Base-by-base conservation (phyloP, 2,113 vertebrate genomes). In the Promerops cafer region DNA sequence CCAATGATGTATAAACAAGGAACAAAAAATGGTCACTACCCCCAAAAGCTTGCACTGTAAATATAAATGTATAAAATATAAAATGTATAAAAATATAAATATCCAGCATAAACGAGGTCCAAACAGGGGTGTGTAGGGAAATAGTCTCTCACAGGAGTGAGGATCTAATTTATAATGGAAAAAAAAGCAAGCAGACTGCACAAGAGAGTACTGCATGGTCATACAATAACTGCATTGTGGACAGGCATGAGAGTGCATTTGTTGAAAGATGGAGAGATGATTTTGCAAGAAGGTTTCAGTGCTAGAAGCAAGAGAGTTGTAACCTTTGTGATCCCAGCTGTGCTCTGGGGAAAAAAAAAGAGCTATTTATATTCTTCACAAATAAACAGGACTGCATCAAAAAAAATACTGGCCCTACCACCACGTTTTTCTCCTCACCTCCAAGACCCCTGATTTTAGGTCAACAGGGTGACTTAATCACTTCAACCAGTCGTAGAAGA, bases 361-460 rank as follows among this genome's bases (percentile, higher is more conserved):
- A 83, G 6, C 28, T 92, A 44, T 94, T 94, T 89, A 74, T 28
- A 68, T 75, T 94, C 47, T 83, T 83, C 37, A 57, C 60, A 92
- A 83, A 94, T 84, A 93, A 96, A 86, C 66, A 90, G 16, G 35
- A 59, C 33, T 83, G 11, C 71, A 93, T 92, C 59, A 74, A 70
- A 93, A 60, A 80, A 70, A 83, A 70, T 52, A 70, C 33, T 59
- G 16, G 30, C 42, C 42, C 49, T 71, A 45, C 27, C 65, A 87
- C 11, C 8, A 30, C 33, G 71, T 68, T 77, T 63, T 89, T 56
- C 39, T 94, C 52, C 72, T 94, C 77, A 74, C 50, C 68, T 83
- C 44, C 33, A 56, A 81, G 91, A 93, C 33, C 26, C 9, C 44
- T 45, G 59, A 70, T 54, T 90, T 86, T 49, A 86, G 66, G 39